A percentile compares a stretch with the other conserved stretches of the same genome.
These are phyloP conservation scores for Rhagium mordax DNA, from an alignment of 2,888 invertebrate species.

Conservation along the genomic window DNA sequence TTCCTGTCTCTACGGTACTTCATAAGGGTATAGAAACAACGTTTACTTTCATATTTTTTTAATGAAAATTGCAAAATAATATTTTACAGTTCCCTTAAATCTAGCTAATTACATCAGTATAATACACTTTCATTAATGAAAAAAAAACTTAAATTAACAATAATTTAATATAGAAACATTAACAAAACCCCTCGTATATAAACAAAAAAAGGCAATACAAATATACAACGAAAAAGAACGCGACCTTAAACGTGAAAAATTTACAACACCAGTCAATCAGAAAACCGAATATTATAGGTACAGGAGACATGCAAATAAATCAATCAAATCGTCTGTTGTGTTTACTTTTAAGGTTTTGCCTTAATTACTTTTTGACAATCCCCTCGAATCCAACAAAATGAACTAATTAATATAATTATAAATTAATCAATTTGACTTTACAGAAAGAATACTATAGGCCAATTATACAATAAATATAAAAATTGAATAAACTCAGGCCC, in stretches of 20 bases:
- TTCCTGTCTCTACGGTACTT: too few relatives aligned
- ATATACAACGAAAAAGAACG: conserved; percentile 42
- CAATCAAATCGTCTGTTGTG: neutral
- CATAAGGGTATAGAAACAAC: conserved; percentile 32
- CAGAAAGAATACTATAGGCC: neutral
- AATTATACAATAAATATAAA: neutral
- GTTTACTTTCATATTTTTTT: conserved; percentile 55
- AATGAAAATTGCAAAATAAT: conserved; percentile 66
- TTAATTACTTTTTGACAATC: neutral
- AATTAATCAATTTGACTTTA: too few relatives aligned
- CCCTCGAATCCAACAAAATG: neutral
- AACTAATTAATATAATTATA: too few relatives aligned
- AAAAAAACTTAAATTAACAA: conserved; percentile 58
- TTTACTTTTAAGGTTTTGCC: conserved; percentile 3
- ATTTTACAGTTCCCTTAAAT: conserved; percentile 61
- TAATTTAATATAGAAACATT: conserved; percentile 57
- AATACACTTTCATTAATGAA: conserved; percentile 55
- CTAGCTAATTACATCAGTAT: conserved; percentile 61
- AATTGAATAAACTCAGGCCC: neutral
- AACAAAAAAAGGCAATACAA: conserved; percentile 38
- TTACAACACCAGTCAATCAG: neutral
- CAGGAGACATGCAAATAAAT: neutral
- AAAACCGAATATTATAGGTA: neutral
- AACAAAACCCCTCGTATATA: conserved; percentile 48
- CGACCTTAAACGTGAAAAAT: neutral